Evolutionary conservation across 1,140 invertebrate species (phyloP), one percentile per base, ranked within the genome.

Genomic region (Listronotus bonariensis): DNA sequence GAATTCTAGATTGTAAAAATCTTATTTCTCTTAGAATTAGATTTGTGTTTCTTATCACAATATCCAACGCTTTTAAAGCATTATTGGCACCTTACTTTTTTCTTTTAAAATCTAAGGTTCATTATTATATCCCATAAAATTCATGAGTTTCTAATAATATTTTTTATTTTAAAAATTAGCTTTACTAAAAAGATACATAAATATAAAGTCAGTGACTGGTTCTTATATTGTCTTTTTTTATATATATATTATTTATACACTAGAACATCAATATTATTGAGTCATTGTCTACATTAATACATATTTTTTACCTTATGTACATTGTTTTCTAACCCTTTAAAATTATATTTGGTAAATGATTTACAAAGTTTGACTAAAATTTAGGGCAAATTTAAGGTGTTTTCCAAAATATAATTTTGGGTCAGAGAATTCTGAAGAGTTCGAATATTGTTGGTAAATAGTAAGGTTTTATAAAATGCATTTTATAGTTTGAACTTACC

Each of bases 181-280:
- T 15, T 45, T 45, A 18, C 2, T 18, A n/a, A 26, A 15, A 49
- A 15, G n/a, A n/a, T 3, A 17, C 15, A 49, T 18, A 49, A 49
- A 49, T 49, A 26, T 49, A 49, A 49, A 49, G 46, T 49, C 46
- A 49, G 20, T 49, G 20, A 49, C 8, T 4, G 18, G 20, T 31
- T 49, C 6, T 26, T 3, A 3, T 9, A 36, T 36, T 36, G 34
- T 10, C 8, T 36, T 36, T 36, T 36, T 4, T 3, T 41, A 41
- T 41, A n/a, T 49, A 41, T 41, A 41, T 41, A n/a, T 49, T 49
- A 18, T 18, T 18, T 18, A 49, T 45, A 45, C 11, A 18, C 8
- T 49, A 11, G 2, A 18, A 18, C 20, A 49, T 49, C 20, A 18
- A 45, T 8, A 45, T 18, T 9, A 49, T 49, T 18, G 18, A 32